A percentile compares a stretch with the other conserved stretches of the same genome.
phyloP scores from a whole-genome alignment of 2,888 invertebrate genomes.

The Athalia circularis region DNA sequence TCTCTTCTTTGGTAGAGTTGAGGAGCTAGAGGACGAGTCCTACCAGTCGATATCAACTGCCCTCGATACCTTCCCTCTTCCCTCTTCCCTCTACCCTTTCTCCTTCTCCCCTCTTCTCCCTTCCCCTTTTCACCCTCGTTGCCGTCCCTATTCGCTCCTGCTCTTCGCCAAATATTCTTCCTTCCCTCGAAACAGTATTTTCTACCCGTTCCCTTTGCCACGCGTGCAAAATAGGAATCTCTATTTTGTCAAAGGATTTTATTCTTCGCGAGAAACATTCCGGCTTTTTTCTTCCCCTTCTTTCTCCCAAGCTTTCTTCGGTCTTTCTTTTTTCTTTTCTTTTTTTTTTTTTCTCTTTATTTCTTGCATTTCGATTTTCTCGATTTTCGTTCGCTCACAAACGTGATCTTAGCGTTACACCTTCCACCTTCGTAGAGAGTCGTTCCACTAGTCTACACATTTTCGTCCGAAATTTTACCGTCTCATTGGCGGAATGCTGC shows the following conservation, averaged over 20 bases:
- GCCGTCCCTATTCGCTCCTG: slow-evolving; percentile 15
- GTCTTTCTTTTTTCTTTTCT: no score
- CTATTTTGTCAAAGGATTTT: slow-evolving; percentile 26
- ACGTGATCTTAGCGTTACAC: no score
- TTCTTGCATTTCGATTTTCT: no score
- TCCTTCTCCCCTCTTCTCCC: slow-evolving; percentile 32
- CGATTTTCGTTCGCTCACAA: no score
- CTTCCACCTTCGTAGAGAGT: no score
- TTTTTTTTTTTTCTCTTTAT: no score
- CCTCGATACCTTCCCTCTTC: slow-evolving; percentile 58
- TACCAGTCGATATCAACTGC: slow-evolving; percentile 65
- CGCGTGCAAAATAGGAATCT: slow-evolving; percentile 24
- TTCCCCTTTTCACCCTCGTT: slow-evolving; percentile 40
- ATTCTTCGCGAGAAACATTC: not conserved
- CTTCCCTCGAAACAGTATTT: slow-evolving; percentile 19
- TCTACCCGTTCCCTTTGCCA: not conserved
- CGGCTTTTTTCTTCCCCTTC: not conserved
- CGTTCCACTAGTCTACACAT: no score
- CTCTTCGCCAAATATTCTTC: slow-evolving; percentile 27
- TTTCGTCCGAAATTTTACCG: no score
- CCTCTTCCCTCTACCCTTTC: not conserved
- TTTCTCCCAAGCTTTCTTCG: no score
- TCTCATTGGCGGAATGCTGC: no score
- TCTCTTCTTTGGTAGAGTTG: slow-evolving; percentile 59
- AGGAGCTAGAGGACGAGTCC: slow-evolving; percentile 58